These are phyloP conservation scores for Leptogaster cylindrica DNA, from an alignment of 2,888 invertebrate genomes.

Conservation along the genomic window DNA sequence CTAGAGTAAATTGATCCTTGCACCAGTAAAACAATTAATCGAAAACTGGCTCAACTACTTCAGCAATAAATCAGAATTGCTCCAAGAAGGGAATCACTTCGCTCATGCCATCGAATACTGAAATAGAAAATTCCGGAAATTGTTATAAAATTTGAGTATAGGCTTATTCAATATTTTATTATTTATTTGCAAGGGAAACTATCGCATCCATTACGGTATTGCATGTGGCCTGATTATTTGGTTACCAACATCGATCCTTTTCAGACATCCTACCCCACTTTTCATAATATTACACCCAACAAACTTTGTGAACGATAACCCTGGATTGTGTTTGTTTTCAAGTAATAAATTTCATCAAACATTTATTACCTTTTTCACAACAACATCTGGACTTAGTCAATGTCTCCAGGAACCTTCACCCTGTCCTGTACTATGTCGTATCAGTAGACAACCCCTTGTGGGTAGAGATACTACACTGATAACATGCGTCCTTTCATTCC, in stretches of 20 bases:
- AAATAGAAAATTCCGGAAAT: conserved; percentile 24
- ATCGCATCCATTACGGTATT: conserved; percentile 9
- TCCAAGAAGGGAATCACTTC: neutral
- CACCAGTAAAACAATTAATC: too few species aligned
- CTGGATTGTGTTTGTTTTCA: conserved; percentile 11
- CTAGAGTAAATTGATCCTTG: too few species aligned
- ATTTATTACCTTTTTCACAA: conserved; percentile 4
- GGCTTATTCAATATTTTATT: conserved; percentile 21
- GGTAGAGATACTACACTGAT: neutral
- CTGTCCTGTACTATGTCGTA: conserved; percentile 10
- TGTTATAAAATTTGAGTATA: conserved; percentile 13
- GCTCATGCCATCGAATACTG: conserved; percentile 13
- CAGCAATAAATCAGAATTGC: too few species aligned
- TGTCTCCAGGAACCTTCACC: conserved; percentile 16
- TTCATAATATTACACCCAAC: neutral
- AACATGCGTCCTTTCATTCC: neutral
- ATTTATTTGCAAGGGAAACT: conserved; percentile 6
- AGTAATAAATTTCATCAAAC: conserved; percentile 12
- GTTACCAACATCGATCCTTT: neutral
- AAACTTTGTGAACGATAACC: conserved; percentile 15
- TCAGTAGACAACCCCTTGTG: conserved; percentile 5
- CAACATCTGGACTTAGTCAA: conserved; percentile 1
- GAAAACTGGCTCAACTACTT: too few species aligned
- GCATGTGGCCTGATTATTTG: conserved; percentile 31
- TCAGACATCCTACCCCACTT: conserved; percentile 29